Conservation (phyloP, 2,888 invertebrate genomes). For the Nephrotoma flavescens region DNA sequence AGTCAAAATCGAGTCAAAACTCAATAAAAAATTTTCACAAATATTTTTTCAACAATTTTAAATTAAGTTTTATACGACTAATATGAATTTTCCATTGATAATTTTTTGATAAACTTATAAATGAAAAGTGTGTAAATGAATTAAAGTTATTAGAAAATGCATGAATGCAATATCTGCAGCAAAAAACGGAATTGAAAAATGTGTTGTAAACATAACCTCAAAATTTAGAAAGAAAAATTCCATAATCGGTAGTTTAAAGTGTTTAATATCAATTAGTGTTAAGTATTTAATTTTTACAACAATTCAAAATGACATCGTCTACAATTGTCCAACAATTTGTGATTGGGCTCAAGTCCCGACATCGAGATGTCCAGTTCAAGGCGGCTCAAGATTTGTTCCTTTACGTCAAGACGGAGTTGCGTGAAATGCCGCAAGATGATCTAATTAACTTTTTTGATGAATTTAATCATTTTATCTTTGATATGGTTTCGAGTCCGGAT, state of each 20-base stretch:
- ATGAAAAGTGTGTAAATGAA: neutral
- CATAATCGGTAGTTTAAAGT: neutral
- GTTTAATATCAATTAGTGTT: neutral
- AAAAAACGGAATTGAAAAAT: neutral
- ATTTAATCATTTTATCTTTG: constrained; percentile 89
- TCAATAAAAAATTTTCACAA: neutral
- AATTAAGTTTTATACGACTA: neutral
- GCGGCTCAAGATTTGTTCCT: constrained; percentile 80
- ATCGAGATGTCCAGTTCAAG: constrained; percentile 69
- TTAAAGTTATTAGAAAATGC: neutral
- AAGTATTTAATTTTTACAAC: neutral
- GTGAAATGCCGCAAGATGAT: constrained; percentile 83
- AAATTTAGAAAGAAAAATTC: neutral
- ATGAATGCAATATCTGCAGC: neutral
- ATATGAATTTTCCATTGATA: neutral
- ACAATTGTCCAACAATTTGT: constrained; percentile 65
- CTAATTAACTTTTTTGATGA: constrained; percentile 83
- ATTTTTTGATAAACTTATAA: neutral
- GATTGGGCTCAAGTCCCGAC: constrained; percentile 73
- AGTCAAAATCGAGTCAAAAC: neutral
- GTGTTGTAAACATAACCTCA: neutral
- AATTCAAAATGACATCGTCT: constrained; percentile 35
- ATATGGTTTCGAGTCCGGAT: constrained; percentile 89
- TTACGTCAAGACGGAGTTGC: constrained; percentile 79
- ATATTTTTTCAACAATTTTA: neutral